phyloP scores from a whole-genome alignment of 2,113 vertebrate species.

The Pica pica region DNA sequence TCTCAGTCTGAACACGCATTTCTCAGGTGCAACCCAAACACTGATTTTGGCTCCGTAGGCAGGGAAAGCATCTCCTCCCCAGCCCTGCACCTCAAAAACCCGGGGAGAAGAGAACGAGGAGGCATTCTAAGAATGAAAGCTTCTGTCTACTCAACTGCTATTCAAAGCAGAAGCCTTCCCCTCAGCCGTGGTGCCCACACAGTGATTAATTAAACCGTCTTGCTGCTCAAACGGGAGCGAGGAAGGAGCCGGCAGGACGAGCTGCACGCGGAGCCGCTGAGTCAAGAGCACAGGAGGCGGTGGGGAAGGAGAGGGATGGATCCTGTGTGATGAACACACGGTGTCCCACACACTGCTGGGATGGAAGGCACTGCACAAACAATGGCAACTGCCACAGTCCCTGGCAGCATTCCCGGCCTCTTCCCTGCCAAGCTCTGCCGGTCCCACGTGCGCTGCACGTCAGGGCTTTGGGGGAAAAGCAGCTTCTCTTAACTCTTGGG shows the following conservation, averaged over 20 bases:
- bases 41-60: fast-evolving
- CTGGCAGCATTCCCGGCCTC: not conserved
- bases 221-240: not conserved
- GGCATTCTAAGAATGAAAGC: not conserved
- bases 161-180: not conserved
- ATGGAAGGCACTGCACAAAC: not conserved
- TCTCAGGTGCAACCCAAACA: not conserved
- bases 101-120: not conserved
- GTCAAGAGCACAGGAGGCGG: not conserved
- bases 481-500: not conserved
- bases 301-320: not conserved
- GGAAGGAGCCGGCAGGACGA: not conserved
- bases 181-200: not conserved
- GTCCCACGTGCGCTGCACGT: fast-evolving
- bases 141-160: not conserved
- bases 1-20: not conserved
- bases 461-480: not conserved
- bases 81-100: not conserved
- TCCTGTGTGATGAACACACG: not conserved
- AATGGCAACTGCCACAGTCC: not conserved
- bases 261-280: not conserved
- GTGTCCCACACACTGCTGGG: not conserved
- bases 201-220: not conserved
- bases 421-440: not conserved
- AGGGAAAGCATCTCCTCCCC: not conserved